Base-by-base conservation (phyloP, 1,140 invertebrate species). In the Drosophila chauvacae region DNA sequence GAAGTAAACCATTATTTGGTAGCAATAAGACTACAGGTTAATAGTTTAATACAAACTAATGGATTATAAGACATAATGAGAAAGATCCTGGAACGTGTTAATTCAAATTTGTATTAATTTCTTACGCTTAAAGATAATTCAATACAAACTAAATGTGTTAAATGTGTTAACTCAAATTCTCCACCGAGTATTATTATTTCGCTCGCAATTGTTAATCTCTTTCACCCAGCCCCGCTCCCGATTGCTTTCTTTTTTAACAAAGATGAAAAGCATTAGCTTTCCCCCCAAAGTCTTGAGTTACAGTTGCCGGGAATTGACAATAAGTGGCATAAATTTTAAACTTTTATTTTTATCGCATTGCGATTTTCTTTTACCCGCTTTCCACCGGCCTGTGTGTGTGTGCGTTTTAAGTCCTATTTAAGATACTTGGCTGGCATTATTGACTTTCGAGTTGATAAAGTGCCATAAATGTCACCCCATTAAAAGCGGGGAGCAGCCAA, bases 401-500 rank as follows among this genome's bases (percentile, higher is more conserved):
- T 28, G 44, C 39, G 72, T 83, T 83, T 85, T 85, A 86, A 86
- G 82, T 84, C 83, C 81, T 65, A 81, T 78, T 86, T 86, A 86
- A 87, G 80, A 80, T 87, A 71, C 83, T 88, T 84, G 81, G 57
- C 60, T 77, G 81, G 77, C 72, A 88, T 91, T 91, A 91, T 91
- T 91, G 88, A 91, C 88, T 91, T 82, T 65, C 56, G 78, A 91
- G 83, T 88, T 91, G 90, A 91, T 91, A 91, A 91, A 91, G 85
- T 91, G 90, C 90, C 84, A 91, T 91, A 90, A 90, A 90, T 91
- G 90, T 91, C 90, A 90, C 90, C 90, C 90, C 85, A 91, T 91
- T 88, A 91, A 91, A 80, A 50, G 76, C 59, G 66, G 59, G 58
- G 48, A 41, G 28, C 39, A 39, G 45, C 23, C 26, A 44, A 39